Percentiles rank a stretch among this genome's conserved stretches.
Evolutionary conservation across 2,888 invertebrate genomes (phyloP).

Genomic region (Lepas anatifera): DNA sequence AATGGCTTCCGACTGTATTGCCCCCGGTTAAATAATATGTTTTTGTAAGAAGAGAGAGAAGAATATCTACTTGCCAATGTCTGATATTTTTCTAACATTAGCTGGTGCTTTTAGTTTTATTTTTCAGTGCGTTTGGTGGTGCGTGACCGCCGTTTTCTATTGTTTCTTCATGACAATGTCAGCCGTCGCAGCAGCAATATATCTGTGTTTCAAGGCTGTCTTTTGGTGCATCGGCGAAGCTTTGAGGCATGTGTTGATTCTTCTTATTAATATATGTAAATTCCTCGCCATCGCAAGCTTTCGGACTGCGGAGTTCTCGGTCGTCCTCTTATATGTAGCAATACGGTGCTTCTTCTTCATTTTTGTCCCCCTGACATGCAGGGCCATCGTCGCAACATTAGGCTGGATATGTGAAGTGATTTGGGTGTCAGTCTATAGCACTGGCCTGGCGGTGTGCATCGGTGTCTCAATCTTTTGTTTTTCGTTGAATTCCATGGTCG

Average conservation of each 20-base stretch:
- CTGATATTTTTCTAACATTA: neutral
- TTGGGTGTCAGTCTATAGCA: neutral
- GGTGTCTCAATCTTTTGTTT: neutral
- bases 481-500: neutral
- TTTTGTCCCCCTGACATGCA: neutral
- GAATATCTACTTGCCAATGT: too few species aligned
- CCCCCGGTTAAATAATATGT: too few species aligned
- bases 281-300: neutral
- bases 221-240: neutral
- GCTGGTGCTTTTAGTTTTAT: neutral
- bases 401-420: neutral
- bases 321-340: neutral
- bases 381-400: neutral
- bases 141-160: neutral
- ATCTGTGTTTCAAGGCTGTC: neutral
- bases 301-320: neutral
- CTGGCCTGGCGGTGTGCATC: neutral
- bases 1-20: too few species aligned
- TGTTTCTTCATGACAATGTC: neutral
- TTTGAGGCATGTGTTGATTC: neutral
- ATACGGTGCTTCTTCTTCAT: neutral
- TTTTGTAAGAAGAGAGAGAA: too few species aligned
- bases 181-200: neutral
- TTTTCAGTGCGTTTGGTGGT: neutral
- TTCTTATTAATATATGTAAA: neutral